Conservation (phyloP, 2,888 invertebrate species). For the Azorinus chamasolen region DNA sequence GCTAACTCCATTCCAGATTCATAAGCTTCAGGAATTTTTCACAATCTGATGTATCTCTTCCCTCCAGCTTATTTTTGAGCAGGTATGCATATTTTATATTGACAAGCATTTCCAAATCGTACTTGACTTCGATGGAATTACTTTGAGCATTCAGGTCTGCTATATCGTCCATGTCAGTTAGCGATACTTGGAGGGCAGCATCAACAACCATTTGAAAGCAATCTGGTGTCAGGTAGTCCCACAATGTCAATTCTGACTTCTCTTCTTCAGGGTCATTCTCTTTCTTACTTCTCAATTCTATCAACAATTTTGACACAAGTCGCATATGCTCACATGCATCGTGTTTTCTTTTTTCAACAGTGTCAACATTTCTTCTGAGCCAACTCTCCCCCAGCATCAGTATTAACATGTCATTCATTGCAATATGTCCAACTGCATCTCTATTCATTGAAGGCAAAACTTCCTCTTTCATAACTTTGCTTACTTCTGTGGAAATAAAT, state of each 20-base stretch:
- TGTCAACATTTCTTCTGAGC: slow-evolving; percentile 40
- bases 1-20: slow-evolving; percentile 29
- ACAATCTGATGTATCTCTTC: slow-evolving; percentile 10
- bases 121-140: slow-evolving; percentile 53
- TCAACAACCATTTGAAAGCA: slow-evolving; percentile 38
- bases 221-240: slow-evolving; percentile 12
- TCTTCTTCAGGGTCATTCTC: not conserved
- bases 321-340: slow-evolving; percentile 38
- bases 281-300: not conserved
- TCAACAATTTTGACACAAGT: slow-evolving; percentile 23
- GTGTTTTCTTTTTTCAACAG: slow-evolving; percentile 32
- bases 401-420: too few relatives aligned
- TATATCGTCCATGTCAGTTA: slow-evolving; percentile 49
- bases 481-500: too few relatives aligned
- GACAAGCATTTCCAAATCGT: slow-evolving; percentile 40
- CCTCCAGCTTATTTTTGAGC: slow-evolving; percentile 27
- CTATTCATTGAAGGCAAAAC: too few relatives aligned
- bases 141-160: slow-evolving; percentile 41
- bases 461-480: too few relatives aligned
- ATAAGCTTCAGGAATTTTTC: slow-evolving; percentile 17
- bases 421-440: too few relatives aligned
- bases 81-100: slow-evolving; percentile 42
- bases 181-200: slow-evolving; percentile 25
- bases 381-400: slow-evolving; percentile 43
- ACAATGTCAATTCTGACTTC: not conserved